These are phyloP conservation scores for Neoscelio sp. DNA, from an alignment of 2,888 invertebrate genomes.

Conservation along the genomic window DNA sequence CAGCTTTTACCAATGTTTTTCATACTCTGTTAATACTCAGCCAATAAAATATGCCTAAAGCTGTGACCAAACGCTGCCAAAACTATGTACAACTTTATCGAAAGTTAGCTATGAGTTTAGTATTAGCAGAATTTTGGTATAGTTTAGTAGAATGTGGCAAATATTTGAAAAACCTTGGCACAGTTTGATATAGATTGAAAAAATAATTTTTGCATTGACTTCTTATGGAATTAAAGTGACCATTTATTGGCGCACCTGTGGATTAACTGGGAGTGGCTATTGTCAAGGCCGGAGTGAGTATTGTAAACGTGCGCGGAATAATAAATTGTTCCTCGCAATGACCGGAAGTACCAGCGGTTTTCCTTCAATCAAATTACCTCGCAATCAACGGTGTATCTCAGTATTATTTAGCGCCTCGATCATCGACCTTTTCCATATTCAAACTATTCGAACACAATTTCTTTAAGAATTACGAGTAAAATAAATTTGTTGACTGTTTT, in stretches of 20 bases:
- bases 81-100: too few species aligned
- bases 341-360: conserved; percentile 54
- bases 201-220: conserved; percentile 13
- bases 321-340: conserved; percentile 51
- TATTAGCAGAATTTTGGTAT: too few species aligned
- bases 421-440: conserved; percentile 22
- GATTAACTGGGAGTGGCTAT: conserved; percentile 60
- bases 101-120: too few species aligned
- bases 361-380: conserved; percentile 31
- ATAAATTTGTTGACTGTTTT: too few species aligned
- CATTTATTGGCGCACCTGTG: conserved; percentile 43
- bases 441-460: background rate
- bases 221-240: conserved; percentile 14
- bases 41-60: too few species aligned
- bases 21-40: too few species aligned
- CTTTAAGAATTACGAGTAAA: too few species aligned
- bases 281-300: conserved; percentile 56
- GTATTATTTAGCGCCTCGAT: conserved; percentile 33
- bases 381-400: conserved; percentile 22
- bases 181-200: too few species aligned
- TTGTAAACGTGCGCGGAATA: conserved; percentile 54
- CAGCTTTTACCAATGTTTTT: too few species aligned
- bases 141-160: too few species aligned
- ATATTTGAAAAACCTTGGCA: too few species aligned
- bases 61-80: too few species aligned